Evolutionary conservation across 2,888 invertebrate species (phyloP).

Genomic region (Agonopterix alstromeriana): DNA sequence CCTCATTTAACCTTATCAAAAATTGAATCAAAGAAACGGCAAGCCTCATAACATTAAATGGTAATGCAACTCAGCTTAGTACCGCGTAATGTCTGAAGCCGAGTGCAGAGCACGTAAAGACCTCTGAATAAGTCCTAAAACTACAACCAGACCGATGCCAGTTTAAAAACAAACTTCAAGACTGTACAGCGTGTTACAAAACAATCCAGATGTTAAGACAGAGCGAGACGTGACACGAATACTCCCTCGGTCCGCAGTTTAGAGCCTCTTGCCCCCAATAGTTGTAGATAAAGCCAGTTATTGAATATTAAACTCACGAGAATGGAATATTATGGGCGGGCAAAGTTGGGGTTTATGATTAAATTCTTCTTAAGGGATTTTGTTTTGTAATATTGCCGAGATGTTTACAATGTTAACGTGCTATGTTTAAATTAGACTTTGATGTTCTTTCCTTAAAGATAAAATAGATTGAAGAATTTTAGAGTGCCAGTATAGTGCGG

Average conservation of each 20-base stretch:
- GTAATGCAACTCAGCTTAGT: slow-evolving; percentile 6
- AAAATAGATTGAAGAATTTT: too few relatives aligned
- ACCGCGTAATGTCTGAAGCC: neutral
- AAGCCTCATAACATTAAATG: slow-evolving; percentile 5
- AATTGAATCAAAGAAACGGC: slow-evolving; percentile 2
- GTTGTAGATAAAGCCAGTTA: slow-evolving; percentile 43
- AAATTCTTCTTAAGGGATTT: slow-evolving; percentile 7
- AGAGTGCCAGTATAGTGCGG: too few relatives aligned
- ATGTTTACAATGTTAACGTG: neutral
- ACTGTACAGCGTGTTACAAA: slow-evolving; percentile 55
- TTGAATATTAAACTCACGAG: slow-evolving; percentile 53
- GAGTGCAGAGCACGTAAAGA: slow-evolving; percentile 11
- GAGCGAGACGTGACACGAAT: slow-evolving; percentile 55
- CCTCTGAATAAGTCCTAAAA: slow-evolving; percentile 36
- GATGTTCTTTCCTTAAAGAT: too few relatives aligned
- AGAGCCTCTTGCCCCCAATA: slow-evolving; percentile 24
- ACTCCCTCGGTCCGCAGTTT: slow-evolving; percentile 9
- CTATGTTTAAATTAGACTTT: too few relatives aligned
- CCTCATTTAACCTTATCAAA: slow-evolving; percentile 1
- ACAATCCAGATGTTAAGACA: slow-evolving; percentile 70
- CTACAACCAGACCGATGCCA: slow-evolving; percentile 34
- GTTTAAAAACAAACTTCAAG: slow-evolving; percentile 57
- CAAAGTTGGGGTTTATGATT: slow-evolving; percentile 22
- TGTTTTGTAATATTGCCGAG: slow-evolving; percentile 2
- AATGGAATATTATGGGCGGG: slow-evolving; percentile 33